Base-by-base conservation (phyloP, 2,113 vertebrate genomes). In the Sus scrofa region DNA sequence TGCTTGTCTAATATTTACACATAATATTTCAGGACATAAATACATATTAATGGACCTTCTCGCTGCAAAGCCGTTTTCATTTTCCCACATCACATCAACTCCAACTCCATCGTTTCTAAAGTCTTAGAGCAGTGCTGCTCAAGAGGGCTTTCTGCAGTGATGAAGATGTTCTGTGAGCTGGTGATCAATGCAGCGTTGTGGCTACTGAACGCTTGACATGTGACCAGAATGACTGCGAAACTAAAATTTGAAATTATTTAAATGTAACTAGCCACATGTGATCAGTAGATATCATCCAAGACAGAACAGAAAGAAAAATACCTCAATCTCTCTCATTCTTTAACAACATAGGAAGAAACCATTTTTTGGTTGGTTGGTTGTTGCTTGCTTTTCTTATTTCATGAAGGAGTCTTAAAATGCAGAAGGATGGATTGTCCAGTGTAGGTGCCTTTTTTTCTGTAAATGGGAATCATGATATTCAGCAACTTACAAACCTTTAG, bases 1-100 rank as follows among this genome's bases (percentile, higher is more conserved):
- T 83, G 70, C 82, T 87, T 97, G 96, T 54, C 58, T 82, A 87
- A 93, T 0, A 27, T 24, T 91, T 88, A 78, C 93, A 86, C 96
- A 94, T 44, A 85, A 34, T 34, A 14, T 95, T 97, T 95, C 34
- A n/a, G 88, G 70, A 67, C 92, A 74, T 9, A 67, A 95, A 95
- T 95, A n/a, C 94, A 95, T 96, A 97, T 95, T 95, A 85, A 98
- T 97, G 93, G 95, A 96, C 39, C 2, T 19, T n/a, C 58, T 60
- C 82, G 73, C 92, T 70, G 91, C 63, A 84, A 73, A 97, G 37
- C 90, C 71, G 13, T 91, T 95, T 93, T 12, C 89, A 63, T 79
- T 95, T 97, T 81, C 89, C 30, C 63, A 44, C 7, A 26, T 74
- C 44, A 0, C 0, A 26, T 58, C 70, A 56, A 79, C 30, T 52